A percentile compares a stretch with the other conserved stretches of the same genome.
Evolutionary conservation across 2,888 invertebrate genomes (phyloP).

Genomic region (Clanis bilineata): DNA sequence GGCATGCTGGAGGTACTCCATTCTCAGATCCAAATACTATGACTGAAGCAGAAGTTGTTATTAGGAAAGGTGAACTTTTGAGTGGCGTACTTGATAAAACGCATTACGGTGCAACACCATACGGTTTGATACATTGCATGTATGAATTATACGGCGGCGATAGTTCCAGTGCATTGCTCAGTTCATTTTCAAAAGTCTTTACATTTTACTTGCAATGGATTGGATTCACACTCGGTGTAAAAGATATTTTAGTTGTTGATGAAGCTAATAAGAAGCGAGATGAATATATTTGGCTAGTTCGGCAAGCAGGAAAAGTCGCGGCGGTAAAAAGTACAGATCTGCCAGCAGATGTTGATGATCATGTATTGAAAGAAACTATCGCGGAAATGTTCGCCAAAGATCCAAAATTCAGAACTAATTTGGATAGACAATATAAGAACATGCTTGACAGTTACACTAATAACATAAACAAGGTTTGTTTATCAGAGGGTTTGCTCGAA

Average conservation of each 20-base stretch:
- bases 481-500: constrained; percentile 91
- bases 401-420: constrained; percentile 88
- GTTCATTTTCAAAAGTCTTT: constrained; percentile 95
- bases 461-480: constrained; percentile 92
- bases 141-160: constrained; percentile 97
- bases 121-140: constrained; percentile 96
- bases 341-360: constrained; percentile 79
- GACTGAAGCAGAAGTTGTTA: constrained; percentile 96
- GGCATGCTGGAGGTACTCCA: constrained; percentile 85
- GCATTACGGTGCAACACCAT: constrained; percentile 97
- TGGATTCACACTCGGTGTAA: constrained; percentile 97
- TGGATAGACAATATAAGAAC: constrained; percentile 92
- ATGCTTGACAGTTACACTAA: constrained; percentile 93
- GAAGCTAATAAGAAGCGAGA: constrained; percentile 88
- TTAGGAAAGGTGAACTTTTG: constrained; percentile 93
- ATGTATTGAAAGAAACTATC: constrained; percentile 84
- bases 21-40: constrained; percentile 84
- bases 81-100: constrained; percentile 97
- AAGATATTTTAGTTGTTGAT: constrained; percentile 93
- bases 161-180: constrained; percentile 90
- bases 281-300: constrained; percentile 85
- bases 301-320: constrained; percentile 83
- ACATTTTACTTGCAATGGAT: constrained; percentile 93
- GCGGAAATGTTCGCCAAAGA: constrained; percentile 87
- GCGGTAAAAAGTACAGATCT: constrained; percentile 88